Conservation (phyloP, 2,113 vertebrate genomes). For the Halichoerus grypus region DNA sequence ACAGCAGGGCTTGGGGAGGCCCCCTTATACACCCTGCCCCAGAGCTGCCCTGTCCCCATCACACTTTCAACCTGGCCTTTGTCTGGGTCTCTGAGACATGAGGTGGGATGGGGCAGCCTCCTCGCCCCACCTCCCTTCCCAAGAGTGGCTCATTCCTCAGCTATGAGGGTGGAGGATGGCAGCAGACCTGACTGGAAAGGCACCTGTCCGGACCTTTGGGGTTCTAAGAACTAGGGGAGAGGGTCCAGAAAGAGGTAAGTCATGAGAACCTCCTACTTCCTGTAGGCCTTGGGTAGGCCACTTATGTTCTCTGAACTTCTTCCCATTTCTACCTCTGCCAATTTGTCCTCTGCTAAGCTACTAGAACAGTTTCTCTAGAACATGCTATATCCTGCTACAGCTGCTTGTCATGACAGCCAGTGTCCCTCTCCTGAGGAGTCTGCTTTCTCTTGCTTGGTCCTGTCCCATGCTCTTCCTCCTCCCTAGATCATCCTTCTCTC, state of each 20-base stretch:
- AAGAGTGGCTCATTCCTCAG: neutral
- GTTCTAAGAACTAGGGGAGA: neutral
- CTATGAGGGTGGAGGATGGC: too few species aligned
- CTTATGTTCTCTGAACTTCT: neutral
- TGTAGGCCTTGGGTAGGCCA: neutral
- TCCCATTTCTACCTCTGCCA: neutral
- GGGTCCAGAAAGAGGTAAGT: neutral
- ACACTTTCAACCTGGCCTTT: neutral
- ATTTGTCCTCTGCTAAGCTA: neutral
- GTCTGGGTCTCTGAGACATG: neutral
- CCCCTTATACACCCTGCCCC: neutral
- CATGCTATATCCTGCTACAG: neutral
- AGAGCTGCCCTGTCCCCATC: rapidly evolving
- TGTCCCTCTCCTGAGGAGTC: neutral
- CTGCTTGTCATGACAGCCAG: neutral
- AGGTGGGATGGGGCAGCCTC: neutral
- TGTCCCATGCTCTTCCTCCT: neutral
- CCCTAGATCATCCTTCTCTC: neutral
- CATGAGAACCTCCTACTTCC: neutral
- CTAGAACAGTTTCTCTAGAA: neutral
- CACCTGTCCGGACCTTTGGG: neutral
- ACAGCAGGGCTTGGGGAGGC: neutral
- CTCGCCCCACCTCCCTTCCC: too few species aligned
- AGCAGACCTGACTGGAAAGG: neutral
- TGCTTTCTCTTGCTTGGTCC: neutral